Evolutionary conservation across 2,797 vertebrate genomes (phyloP).

Genomic region (Melanotaenia parkinsoni): DNA sequence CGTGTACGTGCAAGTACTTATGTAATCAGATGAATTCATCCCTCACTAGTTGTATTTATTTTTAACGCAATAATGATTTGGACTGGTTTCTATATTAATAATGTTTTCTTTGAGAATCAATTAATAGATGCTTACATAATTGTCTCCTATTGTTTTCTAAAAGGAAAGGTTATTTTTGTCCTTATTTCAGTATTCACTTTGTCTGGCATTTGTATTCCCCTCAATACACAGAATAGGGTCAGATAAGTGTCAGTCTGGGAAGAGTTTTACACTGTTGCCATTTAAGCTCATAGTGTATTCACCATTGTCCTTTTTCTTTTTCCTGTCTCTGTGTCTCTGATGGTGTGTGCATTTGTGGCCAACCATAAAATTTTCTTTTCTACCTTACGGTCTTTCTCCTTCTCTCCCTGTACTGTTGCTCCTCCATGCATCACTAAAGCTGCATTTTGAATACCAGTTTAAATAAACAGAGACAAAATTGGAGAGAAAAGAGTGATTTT

Average conservation of each 20-base stretch:
- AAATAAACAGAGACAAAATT: constrained; percentile 31
- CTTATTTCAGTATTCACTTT: constrained; percentile 5
- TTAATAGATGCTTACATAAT: constrained; percentile 45
- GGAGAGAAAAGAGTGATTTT: background rate
- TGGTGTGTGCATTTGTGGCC: background rate
- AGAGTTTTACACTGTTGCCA: constrained; percentile 27
- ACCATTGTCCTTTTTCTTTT: background rate
- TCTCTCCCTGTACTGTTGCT: background rate
- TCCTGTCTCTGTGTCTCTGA: background rate
- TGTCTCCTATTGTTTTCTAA: constrained; percentile 27
- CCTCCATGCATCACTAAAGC: constrained; percentile 15
- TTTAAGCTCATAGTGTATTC: constrained; percentile 24
- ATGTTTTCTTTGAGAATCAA: constrained; percentile 31
- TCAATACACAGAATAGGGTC: constrained; percentile 34
- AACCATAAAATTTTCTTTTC: background rate
- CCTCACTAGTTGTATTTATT: constrained; percentile 49
- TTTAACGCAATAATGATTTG: constrained; percentile 26
- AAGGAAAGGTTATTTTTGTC: constrained; percentile 11
- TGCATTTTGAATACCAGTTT: constrained; percentile 17
- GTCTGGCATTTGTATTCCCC: constrained; percentile 7
- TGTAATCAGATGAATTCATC: constrained; percentile 58
- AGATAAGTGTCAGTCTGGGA: constrained; percentile 25
- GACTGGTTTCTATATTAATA: constrained; percentile 31
- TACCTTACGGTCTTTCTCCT: background rate
- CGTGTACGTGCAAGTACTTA: constrained; percentile 44